These are phyloP conservation scores for Podarcis siculus DNA, from an alignment of 2,797 vertebrate species.

Conservation along the genomic window DNA sequence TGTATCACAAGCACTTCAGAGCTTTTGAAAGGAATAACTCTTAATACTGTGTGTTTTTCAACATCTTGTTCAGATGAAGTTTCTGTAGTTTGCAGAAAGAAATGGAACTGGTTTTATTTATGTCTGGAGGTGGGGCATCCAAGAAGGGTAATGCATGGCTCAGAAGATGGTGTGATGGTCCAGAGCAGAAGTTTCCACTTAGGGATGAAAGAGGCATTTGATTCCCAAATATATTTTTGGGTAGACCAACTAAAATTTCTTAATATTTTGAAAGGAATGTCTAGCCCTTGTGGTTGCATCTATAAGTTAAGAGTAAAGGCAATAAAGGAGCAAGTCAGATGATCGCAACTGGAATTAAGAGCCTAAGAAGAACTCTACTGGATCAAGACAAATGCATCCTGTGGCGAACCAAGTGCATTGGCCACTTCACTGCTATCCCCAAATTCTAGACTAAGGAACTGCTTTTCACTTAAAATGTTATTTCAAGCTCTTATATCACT, in stretches of 20 bases:
- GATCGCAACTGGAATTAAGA: not conserved
- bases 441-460: not conserved
- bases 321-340: not conserved
- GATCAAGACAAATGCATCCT: too few species aligned
- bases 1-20: not conserved
- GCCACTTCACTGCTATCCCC: too few species aligned
- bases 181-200: not conserved
- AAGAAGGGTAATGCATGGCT: not conserved
- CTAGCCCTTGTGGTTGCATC: not conserved
- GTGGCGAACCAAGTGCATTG: too few species aligned
- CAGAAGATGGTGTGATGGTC: not conserved
- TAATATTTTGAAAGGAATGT: not conserved
- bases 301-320: not conserved
- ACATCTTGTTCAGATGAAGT: conserved; percentile 4
- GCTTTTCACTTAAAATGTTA: not conserved
- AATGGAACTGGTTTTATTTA: rapidly evolving
- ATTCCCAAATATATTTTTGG: not conserved
- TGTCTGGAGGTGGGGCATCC: not conserved
- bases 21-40: not conserved
- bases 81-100: conserved; percentile 14
- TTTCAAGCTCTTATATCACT: not conserved
- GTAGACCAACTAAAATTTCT: not conserved
- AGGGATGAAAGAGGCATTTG: not conserved
- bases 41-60: not conserved
- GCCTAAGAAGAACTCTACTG: too few species aligned